Base-by-base conservation (phyloP, 2,797 vertebrate genomes). In the Sebastes matsubarae region DNA sequence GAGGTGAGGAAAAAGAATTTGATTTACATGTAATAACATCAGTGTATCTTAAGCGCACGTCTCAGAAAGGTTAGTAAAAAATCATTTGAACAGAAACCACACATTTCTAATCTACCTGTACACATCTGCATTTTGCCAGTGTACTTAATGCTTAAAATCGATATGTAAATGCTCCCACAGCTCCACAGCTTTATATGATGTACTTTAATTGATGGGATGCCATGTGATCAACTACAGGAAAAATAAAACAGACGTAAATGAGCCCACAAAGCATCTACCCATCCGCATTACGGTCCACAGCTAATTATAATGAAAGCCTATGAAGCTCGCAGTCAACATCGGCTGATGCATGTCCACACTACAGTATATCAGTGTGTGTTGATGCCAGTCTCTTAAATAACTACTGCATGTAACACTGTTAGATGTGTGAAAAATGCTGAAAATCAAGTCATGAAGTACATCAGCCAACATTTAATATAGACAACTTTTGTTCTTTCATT, bases 251-350 rank as follows among this genome's bases (percentile, higher is more conserved):
- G 72, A 63, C 14, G 34, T 30, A 80, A 86, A 88, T 84, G 80
- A 89, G 79, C 84, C 55, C 60, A 36, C 52, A 42, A 73, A 68
- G 75, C 63, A 59, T 84, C 81, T 67, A 73, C 50, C 42, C 71
- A 29, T 78, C 84, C 34, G 75, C 70, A 67, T 72, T 57, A 79
- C 75, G 27, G 54, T 72, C 78, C 70, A 55, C 16, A 16, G 55
- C 76, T 83, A 84, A 91, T 90, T 83, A 87, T 30, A 63, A 61
- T 68, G 70, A 87, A 91, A 91, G 87, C 77, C 55, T 61, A 30
- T 7, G n/a, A n/a, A 38, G 68, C 68, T 70, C 2, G 9, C 66
- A 61, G 65, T 64, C 55, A 38, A 46, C 57, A 38, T 7, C 2
- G 18, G 16, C 63, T 20, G 18, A 54, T 24, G 18, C 66, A 57